phyloP scores from a whole-genome alignment of 1,140 invertebrate species.

The Pygmarrhopalites habei region DNA sequence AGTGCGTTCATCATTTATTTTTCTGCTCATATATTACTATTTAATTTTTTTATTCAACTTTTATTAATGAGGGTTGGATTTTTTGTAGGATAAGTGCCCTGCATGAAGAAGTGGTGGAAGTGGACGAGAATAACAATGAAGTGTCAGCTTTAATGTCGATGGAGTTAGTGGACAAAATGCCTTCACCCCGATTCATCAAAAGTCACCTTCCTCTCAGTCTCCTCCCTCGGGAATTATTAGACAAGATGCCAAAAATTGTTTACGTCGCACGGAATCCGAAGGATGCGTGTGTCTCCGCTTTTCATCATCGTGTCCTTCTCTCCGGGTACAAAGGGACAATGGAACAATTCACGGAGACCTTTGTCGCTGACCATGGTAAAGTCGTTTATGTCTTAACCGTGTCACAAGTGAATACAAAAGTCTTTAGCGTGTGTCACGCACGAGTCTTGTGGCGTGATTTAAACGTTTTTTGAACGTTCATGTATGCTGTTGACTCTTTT shows the following conservation, averaged over 20 bases:
- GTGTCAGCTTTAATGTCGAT: slow-evolving; percentile 24
- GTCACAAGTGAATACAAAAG: too few species aligned
- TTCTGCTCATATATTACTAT: too few species aligned
- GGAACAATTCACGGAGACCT: slow-evolving; percentile 41
- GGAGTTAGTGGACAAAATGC: slow-evolving; percentile 19
- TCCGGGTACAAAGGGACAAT: slow-evolving; percentile 59
- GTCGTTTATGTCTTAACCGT: too few species aligned
- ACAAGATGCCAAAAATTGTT: slow-evolving; percentile 52
- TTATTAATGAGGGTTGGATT: too few species aligned
- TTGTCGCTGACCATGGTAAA: slow-evolving; percentile 25
- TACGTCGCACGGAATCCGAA: slow-evolving; percentile 89
- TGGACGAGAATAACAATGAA: background rate
- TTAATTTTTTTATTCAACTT: too few species aligned
- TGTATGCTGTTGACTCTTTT: too few species aligned
- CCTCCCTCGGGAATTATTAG: slow-evolving; percentile 55
- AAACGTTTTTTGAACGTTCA: too few species aligned
- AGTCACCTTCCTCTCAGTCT: slow-evolving; percentile 71
- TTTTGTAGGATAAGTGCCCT: too few species aligned
- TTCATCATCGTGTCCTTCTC: slow-evolving; percentile 69
- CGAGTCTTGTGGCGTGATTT: too few species aligned
- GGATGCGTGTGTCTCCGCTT: slow-evolving; percentile 86
- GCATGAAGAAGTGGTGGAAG: too few species aligned
- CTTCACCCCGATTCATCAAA: slow-evolving; percentile 57
- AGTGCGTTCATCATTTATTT: slow-evolving; percentile 51
- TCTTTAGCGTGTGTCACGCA: too few species aligned